phyloP scores from a whole-genome alignment of 2,888 invertebrate genomes.

The Spatulosminthurus flaviceps region DNA sequence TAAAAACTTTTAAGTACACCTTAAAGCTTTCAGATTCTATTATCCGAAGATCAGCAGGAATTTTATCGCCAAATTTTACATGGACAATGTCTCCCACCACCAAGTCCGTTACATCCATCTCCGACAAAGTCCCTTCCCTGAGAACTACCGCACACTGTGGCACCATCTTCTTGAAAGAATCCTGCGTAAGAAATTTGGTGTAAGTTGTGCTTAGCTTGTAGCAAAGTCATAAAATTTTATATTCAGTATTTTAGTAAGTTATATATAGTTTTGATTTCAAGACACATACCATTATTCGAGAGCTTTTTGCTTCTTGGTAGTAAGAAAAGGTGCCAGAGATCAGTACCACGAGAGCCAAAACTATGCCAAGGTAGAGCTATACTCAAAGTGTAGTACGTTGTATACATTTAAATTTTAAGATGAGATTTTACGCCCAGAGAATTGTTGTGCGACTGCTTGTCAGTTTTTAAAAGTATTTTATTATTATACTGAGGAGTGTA shows the following conservation, averaged over 20 bases:
- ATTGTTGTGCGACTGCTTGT: too few species aligned
- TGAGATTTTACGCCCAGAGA: too few species aligned
- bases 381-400: not conserved
- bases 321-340: slow-evolving; percentile 72
- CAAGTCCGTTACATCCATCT: slow-evolving; percentile 66
- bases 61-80: slow-evolving; percentile 98
- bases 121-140: slow-evolving; percentile 66
- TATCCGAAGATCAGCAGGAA: slow-evolving; percentile 97
- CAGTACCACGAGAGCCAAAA: slow-evolving; percentile 55
- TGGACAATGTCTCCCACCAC: slow-evolving; percentile 71
- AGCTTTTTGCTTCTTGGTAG: slow-evolving; percentile 66
- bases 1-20: too few species aligned
- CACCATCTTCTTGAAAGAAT: slow-evolving; percentile 63
- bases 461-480: too few species aligned
- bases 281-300: slow-evolving; percentile 58
- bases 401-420: too few species aligned
- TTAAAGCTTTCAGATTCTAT: slow-evolving; percentile 96
- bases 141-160: slow-evolving; percentile 65
- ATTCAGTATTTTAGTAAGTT: too few species aligned
- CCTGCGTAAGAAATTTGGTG: too few species aligned
- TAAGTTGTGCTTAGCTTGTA: too few species aligned
- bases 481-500: too few species aligned
- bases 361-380: slow-evolving; percentile 59
- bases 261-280: too few species aligned
- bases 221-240: too few species aligned